These are phyloP conservation scores for Anomalospiza imberbis DNA, from an alignment of 2,797 vertebrate genomes.

Conservation along the genomic window DNA sequence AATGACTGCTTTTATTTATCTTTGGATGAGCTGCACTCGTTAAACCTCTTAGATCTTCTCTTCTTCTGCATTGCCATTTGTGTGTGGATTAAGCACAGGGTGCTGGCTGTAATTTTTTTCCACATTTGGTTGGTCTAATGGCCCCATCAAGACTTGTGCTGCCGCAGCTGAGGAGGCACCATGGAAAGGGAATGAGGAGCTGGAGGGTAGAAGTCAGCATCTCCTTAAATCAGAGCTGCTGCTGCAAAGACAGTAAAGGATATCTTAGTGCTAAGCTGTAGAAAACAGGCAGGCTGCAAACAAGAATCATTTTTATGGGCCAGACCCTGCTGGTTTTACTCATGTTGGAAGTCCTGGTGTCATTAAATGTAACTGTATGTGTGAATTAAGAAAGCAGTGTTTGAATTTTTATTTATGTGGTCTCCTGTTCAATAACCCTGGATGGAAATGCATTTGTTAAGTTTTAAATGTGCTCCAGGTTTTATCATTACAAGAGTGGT, in stretches of 20 bases:
- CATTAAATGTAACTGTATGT: conserved; percentile 39
- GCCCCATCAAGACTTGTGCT: not conserved
- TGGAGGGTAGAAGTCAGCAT: not conserved
- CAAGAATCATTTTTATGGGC: conserved; percentile 42
- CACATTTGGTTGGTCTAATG: not conserved
- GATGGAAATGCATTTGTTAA: conserved; percentile 1
- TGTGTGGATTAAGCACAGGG: not conserved
- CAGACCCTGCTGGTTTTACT: conserved; percentile 32
- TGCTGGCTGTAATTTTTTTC: not conserved
- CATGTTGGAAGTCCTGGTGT: not conserved
- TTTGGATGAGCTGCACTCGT: not conserved
- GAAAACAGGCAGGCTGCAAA: conserved; percentile 42
- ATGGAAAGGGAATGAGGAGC: not conserved
- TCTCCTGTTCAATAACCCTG: conserved; percentile 7
- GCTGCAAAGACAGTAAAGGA: conserved; percentile 5
- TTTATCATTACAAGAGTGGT: not conserved
- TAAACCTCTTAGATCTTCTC: not conserved
- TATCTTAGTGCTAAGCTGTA: not conserved
- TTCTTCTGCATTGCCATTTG: not conserved
- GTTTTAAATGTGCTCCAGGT: conserved; percentile 20
- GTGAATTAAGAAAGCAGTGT: conserved; percentile 45
- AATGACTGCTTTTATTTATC: not conserved
- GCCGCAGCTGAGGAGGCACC: not conserved
- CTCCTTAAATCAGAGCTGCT: conserved; percentile 11
- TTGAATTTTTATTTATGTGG: conserved; percentile 42